Evolutionary conservation across 1,140 invertebrate species (phyloP).

Genomic region (Gerris buenoi): DNA sequence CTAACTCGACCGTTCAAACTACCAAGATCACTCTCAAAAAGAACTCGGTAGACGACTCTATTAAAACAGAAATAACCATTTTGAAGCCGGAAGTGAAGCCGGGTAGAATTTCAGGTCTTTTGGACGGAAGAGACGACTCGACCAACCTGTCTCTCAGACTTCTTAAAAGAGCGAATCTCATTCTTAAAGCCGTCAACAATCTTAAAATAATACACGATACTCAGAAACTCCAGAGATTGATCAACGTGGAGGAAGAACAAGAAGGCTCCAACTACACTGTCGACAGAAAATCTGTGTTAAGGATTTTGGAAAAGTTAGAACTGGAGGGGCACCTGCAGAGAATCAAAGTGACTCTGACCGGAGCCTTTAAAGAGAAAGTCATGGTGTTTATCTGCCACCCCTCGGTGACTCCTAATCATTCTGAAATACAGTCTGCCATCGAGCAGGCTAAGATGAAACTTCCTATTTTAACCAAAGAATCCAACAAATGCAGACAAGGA

Average conservation of each 20-base stretch:
- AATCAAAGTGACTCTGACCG: conserved; percentile 38
- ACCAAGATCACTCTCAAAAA: not conserved
- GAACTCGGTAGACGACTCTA: not conserved
- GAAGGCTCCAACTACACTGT: conserved; percentile 40
- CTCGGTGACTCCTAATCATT: conserved; percentile 33
- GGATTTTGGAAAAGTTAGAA: conserved; percentile 39
- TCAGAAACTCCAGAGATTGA: conserved; percentile 37
- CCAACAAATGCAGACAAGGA: not conserved
- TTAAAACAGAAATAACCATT: not conserved
- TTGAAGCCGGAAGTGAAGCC: not conserved
- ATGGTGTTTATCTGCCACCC: conserved; percentile 42
- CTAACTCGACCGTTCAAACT: not conserved
- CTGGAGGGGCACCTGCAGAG: conserved; percentile 42
- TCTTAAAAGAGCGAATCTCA: conserved; percentile 40
- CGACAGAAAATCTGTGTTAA: conserved; percentile 42
- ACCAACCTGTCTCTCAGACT: conserved; percentile 19
- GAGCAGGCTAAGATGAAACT: conserved; percentile 46
- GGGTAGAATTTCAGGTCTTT: not conserved
- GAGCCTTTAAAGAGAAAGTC: conserved; percentile 32
- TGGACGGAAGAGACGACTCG: not conserved
- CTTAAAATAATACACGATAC: conserved; percentile 40
- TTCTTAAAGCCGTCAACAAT: conserved; percentile 40
- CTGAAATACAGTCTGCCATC: conserved; percentile 38
- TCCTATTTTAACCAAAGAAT: conserved; percentile 26
- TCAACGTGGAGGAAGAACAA: conserved; percentile 36